phyloP scores from a whole-genome alignment of 2,113 vertebrate genomes.

The Hiodon alosoides region DNA sequence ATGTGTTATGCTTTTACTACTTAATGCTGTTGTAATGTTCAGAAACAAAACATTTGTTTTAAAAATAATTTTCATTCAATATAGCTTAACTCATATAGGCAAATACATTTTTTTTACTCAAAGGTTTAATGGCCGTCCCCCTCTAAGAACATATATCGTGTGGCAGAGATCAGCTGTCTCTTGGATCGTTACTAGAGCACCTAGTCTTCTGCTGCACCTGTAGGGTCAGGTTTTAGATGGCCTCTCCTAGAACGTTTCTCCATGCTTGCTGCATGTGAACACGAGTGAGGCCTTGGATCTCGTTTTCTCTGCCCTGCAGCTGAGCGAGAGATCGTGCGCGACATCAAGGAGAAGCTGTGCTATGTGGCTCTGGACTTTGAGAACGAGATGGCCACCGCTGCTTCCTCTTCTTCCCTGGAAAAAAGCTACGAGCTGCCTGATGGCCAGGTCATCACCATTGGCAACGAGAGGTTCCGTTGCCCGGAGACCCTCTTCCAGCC shows the following conservation, averaged over 20 bases:
- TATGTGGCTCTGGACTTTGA: constrained; percentile 86
- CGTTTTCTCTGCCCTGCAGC: constrained; percentile 51
- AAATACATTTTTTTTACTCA: no score
- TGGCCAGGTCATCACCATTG: constrained; percentile 85
- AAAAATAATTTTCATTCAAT: background rate
- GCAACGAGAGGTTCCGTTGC: constrained; percentile 84
- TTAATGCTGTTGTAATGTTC: background rate
- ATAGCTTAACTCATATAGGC: background rate
- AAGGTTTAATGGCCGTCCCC: no score
- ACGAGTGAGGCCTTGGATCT: background rate
- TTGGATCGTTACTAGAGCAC: background rate
- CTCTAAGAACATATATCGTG: no score
- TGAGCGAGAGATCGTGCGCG: constrained; percentile 83
- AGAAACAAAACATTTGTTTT: background rate
- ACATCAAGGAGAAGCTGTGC: constrained; percentile 88
- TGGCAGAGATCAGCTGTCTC: background rate
- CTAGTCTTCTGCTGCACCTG: background rate
- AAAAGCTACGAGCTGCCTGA: constrained; percentile 87
- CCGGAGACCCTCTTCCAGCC: constrained; percentile 87
- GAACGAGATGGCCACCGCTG: constrained; percentile 86
- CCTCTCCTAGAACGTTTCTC: background rate
- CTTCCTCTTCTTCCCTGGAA: constrained; percentile 82
- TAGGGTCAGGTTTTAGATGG: background rate
- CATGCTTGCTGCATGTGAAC: background rate
- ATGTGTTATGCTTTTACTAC: background rate